phyloP scores from a whole-genome alignment of 2,888 invertebrate genomes.

The Hypsopygia costalis region DNA sequence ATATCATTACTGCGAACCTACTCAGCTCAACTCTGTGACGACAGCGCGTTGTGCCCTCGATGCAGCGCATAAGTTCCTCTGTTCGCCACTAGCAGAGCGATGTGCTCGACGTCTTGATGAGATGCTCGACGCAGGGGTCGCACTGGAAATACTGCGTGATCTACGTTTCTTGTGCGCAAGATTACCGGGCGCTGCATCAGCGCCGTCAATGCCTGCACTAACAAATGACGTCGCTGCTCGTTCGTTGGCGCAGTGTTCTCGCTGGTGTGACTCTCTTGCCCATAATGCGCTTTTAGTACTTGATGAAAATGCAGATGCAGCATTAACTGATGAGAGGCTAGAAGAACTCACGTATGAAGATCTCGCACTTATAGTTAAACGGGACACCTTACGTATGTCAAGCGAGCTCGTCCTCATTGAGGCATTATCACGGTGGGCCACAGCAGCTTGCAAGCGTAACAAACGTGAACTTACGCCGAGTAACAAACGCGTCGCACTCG shows the following conservation, averaged over 20 bases:
- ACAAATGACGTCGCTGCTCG: conserved; percentile 57
- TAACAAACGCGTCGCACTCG: conserved; percentile 67
- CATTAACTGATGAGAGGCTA: conserved; percentile 57
- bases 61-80: conserved; percentile 87
- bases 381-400: conserved; percentile 84
- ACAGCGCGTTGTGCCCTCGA: conserved; percentile 86
- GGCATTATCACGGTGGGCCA: conserved; percentile 80
- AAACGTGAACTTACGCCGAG: conserved; percentile 65
- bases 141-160: conserved; percentile 83
- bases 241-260: conserved; percentile 64
- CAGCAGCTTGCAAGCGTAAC: conserved; percentile 64
- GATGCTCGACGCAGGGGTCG: conserved; percentile 82
- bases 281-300: conserved; percentile 82
- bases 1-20: conserved; percentile 83
- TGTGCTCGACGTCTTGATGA: conserved; percentile 84
- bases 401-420: conserved; percentile 82
- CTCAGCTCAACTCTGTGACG: conserved; percentile 81
- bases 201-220: conserved; percentile 69
- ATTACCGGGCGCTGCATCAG: conserved; percentile 67
- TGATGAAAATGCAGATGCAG: conserved; percentile 66
- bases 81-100: conserved; percentile 84
- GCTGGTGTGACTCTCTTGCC: conserved; percentile 82
- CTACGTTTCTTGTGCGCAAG: conserved; percentile 70
- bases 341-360: conserved; percentile 83
- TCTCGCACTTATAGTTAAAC: conserved; percentile 82